Conservation (phyloP, 1,140 invertebrate genomes). For the Physella acuta region DNA sequence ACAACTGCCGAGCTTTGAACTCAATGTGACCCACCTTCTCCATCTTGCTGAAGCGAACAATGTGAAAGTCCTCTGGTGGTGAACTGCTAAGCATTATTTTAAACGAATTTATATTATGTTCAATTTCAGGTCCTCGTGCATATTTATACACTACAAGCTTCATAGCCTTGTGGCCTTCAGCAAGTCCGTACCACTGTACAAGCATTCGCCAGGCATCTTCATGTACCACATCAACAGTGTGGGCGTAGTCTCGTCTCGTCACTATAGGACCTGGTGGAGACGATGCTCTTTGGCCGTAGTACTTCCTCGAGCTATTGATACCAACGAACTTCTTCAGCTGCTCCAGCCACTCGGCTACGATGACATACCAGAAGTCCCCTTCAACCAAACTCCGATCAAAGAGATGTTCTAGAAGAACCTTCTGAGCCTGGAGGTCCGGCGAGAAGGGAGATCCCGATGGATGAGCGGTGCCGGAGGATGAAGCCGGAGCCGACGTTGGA, state of each 20-base stretch:
- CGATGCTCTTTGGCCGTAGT: constrained; percentile 41
- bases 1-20: constrained; percentile 45
- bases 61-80: constrained; percentile 50
- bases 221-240: constrained; percentile 53
- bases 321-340: constrained; percentile 52
- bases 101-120: constrained; percentile 53
- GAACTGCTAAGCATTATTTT: constrained; percentile 49
- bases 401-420: constrained; percentile 44
- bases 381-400: constrained; percentile 47
- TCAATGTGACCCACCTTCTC: constrained; percentile 55
- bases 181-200: constrained; percentile 53
- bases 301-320: constrained; percentile 45
- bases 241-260: constrained; percentile 49
- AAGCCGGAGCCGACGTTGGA: neutral
- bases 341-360: constrained; percentile 54
- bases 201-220: constrained; percentile 54
- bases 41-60: constrained; percentile 54
- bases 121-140: constrained; percentile 47
- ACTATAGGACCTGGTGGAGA: constrained; percentile 50
- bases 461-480: neutral
- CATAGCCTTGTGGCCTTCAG: constrained; percentile 51
- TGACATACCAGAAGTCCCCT: constrained; percentile 55
- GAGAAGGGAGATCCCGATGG: constrained; percentile 20
- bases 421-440: constrained; percentile 48
- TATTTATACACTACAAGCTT: constrained; percentile 54